Evolutionary conservation across 2,797 vertebrate species (phyloP).

Genomic region (Hybognathus amarus): DNA sequence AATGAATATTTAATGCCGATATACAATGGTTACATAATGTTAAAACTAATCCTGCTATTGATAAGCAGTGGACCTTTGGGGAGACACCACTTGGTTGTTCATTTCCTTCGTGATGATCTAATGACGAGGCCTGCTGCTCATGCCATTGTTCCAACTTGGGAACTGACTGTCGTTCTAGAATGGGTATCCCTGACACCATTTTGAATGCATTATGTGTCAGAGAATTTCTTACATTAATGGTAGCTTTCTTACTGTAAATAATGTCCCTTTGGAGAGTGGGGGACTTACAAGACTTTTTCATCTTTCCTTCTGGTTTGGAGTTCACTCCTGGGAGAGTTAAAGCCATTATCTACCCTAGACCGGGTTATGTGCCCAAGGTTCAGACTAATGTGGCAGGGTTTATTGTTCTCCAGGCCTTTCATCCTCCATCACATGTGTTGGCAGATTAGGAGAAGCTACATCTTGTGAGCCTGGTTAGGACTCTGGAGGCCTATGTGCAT

Average conservation of each 20-base stretch:
- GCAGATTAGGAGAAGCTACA: neutral
- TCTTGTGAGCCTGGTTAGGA: neutral
- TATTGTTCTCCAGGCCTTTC: neutral
- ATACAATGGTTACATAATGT: no score
- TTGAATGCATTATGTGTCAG: neutral
- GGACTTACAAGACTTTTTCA: neutral
- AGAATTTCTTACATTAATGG: neutral
- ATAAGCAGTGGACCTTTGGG: neutral
- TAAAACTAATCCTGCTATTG: no score
- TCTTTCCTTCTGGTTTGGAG: neutral
- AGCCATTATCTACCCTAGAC: neutral
- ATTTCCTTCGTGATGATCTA: no score
- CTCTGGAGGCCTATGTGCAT: neutral
- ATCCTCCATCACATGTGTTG: neutral
- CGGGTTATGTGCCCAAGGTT: neutral
- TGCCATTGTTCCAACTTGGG: neutral
- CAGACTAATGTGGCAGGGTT: neutral
- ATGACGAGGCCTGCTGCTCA: neutral
- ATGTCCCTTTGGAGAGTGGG: neutral
- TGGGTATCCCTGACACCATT: neutral
- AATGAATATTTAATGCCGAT: no score
- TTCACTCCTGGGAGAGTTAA: neutral
- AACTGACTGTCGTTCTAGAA: neutral
- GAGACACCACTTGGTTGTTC: no score
- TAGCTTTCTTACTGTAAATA: neutral